A percentile compares a stretch with the other conserved stretches of the same genome.
phyloP scores from a whole-genome alignment of 2,113 vertebrate species.

The Lagopus leucura region DNA sequence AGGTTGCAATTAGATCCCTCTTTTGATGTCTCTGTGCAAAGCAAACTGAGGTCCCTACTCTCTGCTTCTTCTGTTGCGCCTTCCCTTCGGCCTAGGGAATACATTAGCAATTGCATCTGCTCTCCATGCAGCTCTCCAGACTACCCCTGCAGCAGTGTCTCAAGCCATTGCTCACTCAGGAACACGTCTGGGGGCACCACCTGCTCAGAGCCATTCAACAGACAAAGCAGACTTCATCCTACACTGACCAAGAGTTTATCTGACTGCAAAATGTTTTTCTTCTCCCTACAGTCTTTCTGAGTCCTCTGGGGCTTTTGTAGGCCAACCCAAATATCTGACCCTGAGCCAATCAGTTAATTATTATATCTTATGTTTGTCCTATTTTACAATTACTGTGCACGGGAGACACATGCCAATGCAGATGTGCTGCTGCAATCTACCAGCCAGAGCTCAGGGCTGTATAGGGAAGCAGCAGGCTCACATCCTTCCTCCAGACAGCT shows the following conservation, averaged over 20 bases:
- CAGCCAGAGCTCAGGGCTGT: neutral
- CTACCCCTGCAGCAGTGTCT: neutral
- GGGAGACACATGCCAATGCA: neutral
- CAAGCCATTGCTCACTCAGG: neutral
- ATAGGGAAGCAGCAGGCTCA: neutral
- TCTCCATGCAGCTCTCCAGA: neutral
- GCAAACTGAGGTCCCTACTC: neutral
- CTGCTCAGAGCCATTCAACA: neutral
- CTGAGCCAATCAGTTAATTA: conserved; percentile 15
- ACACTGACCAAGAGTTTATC: neutral
- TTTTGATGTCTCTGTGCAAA: neutral
- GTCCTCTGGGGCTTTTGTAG: neutral
- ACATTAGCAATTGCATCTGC: neutral
- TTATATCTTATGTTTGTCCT: conserved; percentile 5
- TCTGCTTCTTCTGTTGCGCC: neutral
- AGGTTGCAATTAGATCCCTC: neutral
- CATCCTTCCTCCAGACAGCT: neutral
- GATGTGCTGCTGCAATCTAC: rapidly evolving
- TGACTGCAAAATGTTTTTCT: neutral
- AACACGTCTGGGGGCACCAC: neutral
- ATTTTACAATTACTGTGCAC: neutral
- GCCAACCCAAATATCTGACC: neutral
- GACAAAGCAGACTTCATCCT: neutral
- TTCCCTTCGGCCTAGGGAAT: neutral
- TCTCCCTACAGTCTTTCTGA: neutral